phyloP scores from a whole-genome alignment of 2,888 invertebrate genomes.

The Microplitis manilae region DNA sequence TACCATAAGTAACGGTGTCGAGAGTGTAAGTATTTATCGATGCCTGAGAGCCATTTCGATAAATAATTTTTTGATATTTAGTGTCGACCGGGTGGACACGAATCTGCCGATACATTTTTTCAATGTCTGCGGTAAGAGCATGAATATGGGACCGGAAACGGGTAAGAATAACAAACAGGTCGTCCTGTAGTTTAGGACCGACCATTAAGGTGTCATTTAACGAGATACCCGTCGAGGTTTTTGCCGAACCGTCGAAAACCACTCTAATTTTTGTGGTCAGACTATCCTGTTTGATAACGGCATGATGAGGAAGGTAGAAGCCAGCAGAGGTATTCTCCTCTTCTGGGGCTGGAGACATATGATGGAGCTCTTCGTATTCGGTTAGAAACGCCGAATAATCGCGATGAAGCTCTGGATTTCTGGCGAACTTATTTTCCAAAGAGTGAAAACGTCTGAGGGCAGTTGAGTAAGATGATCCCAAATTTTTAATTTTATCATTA shows the following conservation, averaged over 20 bases:
- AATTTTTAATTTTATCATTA: background rate
- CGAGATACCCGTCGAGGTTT: too few species aligned
- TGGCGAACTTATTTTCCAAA: constrained; percentile 6
- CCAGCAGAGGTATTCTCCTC: background rate
- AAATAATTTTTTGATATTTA: too few species aligned
- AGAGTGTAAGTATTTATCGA: too few species aligned
- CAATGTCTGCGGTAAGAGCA: too few species aligned
- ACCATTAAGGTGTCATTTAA: too few species aligned
- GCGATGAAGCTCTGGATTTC: constrained; percentile 14
- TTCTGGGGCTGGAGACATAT: constrained; percentile 36
- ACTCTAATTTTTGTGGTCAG: constrained; percentile 46
- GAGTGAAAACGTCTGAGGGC: constrained; percentile 33
- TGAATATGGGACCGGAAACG: too few species aligned
- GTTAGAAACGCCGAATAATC: constrained; percentile 46
- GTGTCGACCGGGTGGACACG: too few species aligned
- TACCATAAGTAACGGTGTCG: too few species aligned
- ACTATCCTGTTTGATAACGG: constrained; percentile 43
- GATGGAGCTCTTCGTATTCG: constrained; percentile 48
- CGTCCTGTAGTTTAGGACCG: too few species aligned
- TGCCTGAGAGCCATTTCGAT: too few species aligned
- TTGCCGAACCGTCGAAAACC: constrained; percentile 37
- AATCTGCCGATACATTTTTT: too few species aligned
- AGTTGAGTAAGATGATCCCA: constrained; percentile 19
- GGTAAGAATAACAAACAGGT: too few species aligned
- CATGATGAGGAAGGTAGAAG: constrained; percentile 46